Evolutionary conservation across 2,113 vertebrate species (phyloP).

Genomic region (Pteruthius melanotis): DNA sequence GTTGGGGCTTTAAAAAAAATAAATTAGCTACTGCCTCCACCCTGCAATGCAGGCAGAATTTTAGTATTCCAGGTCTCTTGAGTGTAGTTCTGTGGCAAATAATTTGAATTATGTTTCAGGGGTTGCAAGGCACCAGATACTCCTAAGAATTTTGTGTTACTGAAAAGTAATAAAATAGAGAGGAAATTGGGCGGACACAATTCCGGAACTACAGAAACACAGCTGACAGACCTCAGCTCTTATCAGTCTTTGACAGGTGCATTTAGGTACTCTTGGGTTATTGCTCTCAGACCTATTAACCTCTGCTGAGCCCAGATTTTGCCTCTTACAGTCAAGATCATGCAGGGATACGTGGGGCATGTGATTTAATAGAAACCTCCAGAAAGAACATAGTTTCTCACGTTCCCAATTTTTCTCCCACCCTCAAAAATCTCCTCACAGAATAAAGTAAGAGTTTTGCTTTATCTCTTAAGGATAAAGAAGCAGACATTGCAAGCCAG

Average conservation of each 20-base stretch:
- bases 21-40: background rate
- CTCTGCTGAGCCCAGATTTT: background rate
- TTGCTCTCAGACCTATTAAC: background rate
- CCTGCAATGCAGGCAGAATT: background rate
- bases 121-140: background rate
- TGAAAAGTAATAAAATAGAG: slow-evolving; percentile 14
- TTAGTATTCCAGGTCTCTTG: background rate
- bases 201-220: slow-evolving; percentile 9
- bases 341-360: background rate
- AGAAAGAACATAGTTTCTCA: background rate
- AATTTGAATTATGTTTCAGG: background rate
- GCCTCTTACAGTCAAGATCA: background rate
- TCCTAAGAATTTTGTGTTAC: background rate
- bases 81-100: background rate
- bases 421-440: background rate
- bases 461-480: background rate
- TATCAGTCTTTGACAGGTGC: slow-evolving; percentile 22
- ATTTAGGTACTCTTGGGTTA: background rate
- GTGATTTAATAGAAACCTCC: background rate
- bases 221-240: background rate
- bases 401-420: background rate
- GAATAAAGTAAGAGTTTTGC: background rate
- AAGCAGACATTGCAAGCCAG: background rate
- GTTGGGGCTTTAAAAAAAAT: background rate
- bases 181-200: slow-evolving; percentile 21